Base-by-base conservation (phyloP, 2,888 invertebrate genomes). In the Byasa hedistus region DNA sequence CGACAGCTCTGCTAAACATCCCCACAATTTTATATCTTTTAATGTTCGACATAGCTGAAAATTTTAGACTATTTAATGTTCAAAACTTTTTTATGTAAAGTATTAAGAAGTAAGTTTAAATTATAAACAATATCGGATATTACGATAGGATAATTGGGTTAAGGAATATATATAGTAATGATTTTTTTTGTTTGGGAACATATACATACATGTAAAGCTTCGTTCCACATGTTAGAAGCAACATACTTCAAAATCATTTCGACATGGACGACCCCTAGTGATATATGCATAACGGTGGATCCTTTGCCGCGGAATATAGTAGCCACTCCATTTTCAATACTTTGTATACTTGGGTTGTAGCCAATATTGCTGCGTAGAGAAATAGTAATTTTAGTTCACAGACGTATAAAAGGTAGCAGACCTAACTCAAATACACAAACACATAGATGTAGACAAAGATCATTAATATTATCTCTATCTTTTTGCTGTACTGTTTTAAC, bases 1-100 rank as follows among this genome's bases (percentile, higher is more conserved):
- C 1, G 99, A 96, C 82, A 98, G 93, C 0, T 98, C 97, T 0
- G 99, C 99, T 73, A 99, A 91, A 72, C 97, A 97, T 0, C 98
- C 97, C 99, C 99, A 99, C 21, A 98, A 88, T n/a, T 94, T 94
- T 69, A 89, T 89, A 68, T 92, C 91, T 79, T 92, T 91, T 1
- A 92, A 89, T 3, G 90, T 89, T 5, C 92, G 86, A 71, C 92
- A 92, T 1, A 92, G 80, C 92, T 92, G 69, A 1, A 75, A 76
- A 64, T 15, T 54, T n/a, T 15, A 22, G n/a, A 5, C n/a, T 22
- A 22, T 3, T 22, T 22, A 54, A 54, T 54, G 10, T 22, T n/a
- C n/a, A 22, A 54, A 22, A 54, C n/a, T 48, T 12, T 48, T 48
- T 15, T 12, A 39, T 15, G 12, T 15, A 39, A 2, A 15, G 3